Percentiles rank a stretch among this genome's conserved stretches.
Conservation (phyloP, 2,888 invertebrate genomes). For the Teleogryllus oceanicus region DNA sequence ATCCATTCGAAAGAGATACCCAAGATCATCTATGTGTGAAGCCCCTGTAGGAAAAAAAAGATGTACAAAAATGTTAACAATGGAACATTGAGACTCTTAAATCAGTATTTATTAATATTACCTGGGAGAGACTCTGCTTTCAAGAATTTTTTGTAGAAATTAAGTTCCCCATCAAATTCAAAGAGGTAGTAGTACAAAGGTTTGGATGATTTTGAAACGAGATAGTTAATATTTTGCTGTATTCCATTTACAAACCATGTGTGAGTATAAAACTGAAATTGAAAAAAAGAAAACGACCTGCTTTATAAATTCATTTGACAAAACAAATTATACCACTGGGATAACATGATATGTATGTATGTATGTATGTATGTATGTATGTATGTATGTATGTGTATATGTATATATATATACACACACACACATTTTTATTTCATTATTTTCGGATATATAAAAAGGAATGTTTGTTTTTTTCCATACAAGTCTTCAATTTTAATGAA, state of each 20-base stretch:
- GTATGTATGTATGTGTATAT: too few species aligned
- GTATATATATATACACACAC: too few species aligned
- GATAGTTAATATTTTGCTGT: constrained; percentile 22
- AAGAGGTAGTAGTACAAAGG: constrained; percentile 34
- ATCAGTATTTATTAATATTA: not conserved
- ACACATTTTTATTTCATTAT: too few species aligned
- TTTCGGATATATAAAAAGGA: too few species aligned
- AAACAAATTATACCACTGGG: too few species aligned
- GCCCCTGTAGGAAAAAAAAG: constrained; percentile 48
- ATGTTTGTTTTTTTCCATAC: too few species aligned
- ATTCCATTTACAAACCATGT: constrained; percentile 29
- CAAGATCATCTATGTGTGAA: constrained; percentile 63
- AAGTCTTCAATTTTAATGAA: too few species aligned
- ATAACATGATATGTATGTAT: too few species aligned
- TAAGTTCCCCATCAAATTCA: constrained; percentile 32
- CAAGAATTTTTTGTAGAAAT: constrained; percentile 32
- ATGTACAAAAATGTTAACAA: not conserved
- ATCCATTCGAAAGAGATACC: constrained; percentile 55
- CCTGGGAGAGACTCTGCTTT: constrained; percentile 26
- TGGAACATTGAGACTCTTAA: not conserved
- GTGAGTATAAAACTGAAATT: constrained; percentile 31
- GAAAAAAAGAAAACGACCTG: not conserved
- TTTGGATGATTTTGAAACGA: not conserved
- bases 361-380: too few species aligned
- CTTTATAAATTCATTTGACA: not conserved